Percentiles rank a stretch among this genome's conserved stretches.
Conservation (phyloP, 2,888 invertebrate species). For the Sabatieria punctata region DNA sequence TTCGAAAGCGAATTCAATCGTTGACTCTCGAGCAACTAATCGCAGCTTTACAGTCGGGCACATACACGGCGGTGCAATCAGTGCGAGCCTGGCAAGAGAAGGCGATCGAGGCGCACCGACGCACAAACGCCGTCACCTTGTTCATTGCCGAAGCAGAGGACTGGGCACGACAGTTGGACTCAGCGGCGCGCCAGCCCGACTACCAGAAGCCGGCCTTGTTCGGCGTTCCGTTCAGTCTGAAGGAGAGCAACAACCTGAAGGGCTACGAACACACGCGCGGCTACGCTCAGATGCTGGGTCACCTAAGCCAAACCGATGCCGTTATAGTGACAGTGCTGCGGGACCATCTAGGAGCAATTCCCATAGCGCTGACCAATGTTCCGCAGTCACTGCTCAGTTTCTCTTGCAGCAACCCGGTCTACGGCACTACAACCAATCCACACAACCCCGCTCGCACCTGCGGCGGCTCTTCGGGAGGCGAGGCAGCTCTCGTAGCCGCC, state of each 20-base stretch:
- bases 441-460: constrained; percentile 22
- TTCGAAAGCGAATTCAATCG: no score
- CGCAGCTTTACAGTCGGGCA: neutral
- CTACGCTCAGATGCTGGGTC: constrained; percentile 17
- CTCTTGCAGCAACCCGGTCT: constrained; percentile 25
- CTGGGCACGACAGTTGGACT: constrained; percentile 5
- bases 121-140: constrained; percentile 10
- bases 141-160: constrained; percentile 12
- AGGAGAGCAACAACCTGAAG: constrained; percentile 23
- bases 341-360: constrained; percentile 33
- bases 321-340: constrained; percentile 14
- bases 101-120: constrained; percentile 11
- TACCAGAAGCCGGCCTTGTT: constrained; percentile 21
- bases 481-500: constrained; percentile 32
- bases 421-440: constrained; percentile 31
- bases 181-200: neutral
- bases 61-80: neutral
- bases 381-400: constrained; percentile 20
- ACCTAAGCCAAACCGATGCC: constrained; percentile 16
- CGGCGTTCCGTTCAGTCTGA: constrained; percentile 30
- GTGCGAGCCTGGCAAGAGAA: constrained; percentile 9
- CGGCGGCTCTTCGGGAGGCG: constrained; percentile 35
- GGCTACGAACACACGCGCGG: constrained; percentile 22
- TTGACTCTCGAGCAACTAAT: no score
- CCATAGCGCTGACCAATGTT: constrained; percentile 34